Percentiles rank a stretch among this genome's conserved stretches.
phyloP scores from a whole-genome alignment of 2,888 invertebrate genomes.

The Nycteola revayana region DNA sequence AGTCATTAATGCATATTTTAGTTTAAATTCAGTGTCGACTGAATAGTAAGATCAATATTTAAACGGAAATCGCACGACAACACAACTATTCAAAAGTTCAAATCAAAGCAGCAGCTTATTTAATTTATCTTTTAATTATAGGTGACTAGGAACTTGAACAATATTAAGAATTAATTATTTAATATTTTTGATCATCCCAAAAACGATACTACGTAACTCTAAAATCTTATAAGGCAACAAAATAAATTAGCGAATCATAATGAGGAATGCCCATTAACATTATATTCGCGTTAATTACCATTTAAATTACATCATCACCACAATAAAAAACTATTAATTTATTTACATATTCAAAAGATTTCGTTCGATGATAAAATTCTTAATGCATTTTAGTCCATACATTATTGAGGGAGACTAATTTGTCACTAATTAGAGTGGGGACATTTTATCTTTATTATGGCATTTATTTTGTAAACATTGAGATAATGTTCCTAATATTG shows the following conservation, averaged over 20 bases:
- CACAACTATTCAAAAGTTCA: no score
- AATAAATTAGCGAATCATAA: no score
- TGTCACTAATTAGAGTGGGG: slow-evolving; percentile 61
- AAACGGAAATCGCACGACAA: no score
- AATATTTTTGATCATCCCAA: no score
- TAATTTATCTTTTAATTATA: no score
- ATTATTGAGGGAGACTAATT: slow-evolving; percentile 49
- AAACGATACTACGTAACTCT: slow-evolving; percentile 12
- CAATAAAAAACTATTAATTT: slow-evolving; percentile 10
- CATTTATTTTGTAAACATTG: slow-evolving; percentile 50
- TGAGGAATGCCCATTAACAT: slow-evolving; percentile 16
- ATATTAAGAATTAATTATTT: no score
- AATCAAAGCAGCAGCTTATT: no score
- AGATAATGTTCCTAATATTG: slow-evolving; percentile 33
- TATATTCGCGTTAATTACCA: slow-evolving; percentile 31
- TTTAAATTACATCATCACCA: slow-evolving; percentile 25
- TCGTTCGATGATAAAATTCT: slow-evolving; percentile 10
- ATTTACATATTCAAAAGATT: neutral
- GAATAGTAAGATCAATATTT: no score
- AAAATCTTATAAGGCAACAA: neutral
- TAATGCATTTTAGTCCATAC: slow-evolving; percentile 39
- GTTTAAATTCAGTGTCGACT: no score
- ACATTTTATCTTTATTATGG: slow-evolving; percentile 53
- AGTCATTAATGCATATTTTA: no score
- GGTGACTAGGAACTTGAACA: no score